A percentile compares a stretch with the other conserved stretches of the same genome.
Conservation (phyloP, 2,113 vertebrate genomes). For the Hoplias malabaricus region DNA sequence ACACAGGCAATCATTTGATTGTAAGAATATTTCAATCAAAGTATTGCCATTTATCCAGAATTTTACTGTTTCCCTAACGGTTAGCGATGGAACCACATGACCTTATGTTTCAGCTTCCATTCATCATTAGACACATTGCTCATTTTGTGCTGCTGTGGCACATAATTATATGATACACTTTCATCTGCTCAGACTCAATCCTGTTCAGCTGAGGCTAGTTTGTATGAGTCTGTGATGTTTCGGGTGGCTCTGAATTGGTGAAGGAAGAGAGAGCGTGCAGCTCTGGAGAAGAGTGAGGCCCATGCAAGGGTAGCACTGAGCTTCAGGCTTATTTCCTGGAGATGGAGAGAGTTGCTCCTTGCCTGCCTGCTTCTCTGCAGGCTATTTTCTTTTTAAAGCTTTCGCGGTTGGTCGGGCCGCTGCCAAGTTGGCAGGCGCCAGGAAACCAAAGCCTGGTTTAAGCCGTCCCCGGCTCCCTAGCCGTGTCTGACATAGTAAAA, state of each 20-base stretch:
- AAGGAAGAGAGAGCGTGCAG: neutral
- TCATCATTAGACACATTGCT: too few relatives aligned
- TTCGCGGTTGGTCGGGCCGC: constrained; percentile 29
- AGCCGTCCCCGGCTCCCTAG: constrained; percentile 20
- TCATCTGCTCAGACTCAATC: neutral
- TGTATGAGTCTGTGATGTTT: neutral
- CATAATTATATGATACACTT: neutral
- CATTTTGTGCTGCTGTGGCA: too few relatives aligned
- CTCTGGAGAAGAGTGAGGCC: constrained; percentile 11
- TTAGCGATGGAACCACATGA: neutral
- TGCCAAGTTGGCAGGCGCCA: constrained; percentile 50
- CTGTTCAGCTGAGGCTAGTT: neutral
- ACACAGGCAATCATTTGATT: neutral
- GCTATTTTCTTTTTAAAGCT: constrained; percentile 49
- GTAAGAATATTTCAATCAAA: too few relatives aligned
- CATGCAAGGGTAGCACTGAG: neutral
- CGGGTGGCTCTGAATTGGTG: neutral
- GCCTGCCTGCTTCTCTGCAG: neutral
- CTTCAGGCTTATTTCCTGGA: constrained; percentile 1
- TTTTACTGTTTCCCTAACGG: neutral
- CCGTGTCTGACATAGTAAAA: constrained; percentile 55
- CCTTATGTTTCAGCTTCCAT: neutral
- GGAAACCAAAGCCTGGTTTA: constrained; percentile 47
- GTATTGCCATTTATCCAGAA: neutral
- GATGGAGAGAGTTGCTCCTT: constrained; percentile 33